phyloP scores from a whole-genome alignment of 2,113 vertebrate species.

The Rhinolophus sinicus region DNA sequence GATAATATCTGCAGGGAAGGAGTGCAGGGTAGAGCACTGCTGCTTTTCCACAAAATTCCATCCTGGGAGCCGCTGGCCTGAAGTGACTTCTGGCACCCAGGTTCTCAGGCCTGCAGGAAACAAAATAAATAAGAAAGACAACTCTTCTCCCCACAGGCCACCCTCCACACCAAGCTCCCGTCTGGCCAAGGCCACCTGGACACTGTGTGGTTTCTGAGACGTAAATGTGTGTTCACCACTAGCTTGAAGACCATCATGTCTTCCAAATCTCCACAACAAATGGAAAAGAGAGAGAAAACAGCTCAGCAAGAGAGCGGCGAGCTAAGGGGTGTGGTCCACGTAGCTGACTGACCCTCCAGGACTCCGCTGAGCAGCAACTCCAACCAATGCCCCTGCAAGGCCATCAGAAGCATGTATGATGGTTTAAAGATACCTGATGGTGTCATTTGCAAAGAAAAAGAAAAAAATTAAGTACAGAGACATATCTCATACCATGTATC shows the following conservation, averaged over 20 bases:
- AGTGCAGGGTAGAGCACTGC: too few relatives aligned
- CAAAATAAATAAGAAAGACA: background rate
- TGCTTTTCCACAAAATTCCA: background rate
- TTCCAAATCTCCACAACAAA: background rate
- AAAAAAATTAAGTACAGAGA: background rate
- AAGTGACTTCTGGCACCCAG: too few relatives aligned
- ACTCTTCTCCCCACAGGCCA: background rate
- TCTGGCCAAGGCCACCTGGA: fast-evolving
- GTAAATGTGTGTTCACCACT: fast-evolving
- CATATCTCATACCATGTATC: too few relatives aligned
- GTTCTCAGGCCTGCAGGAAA: background rate
- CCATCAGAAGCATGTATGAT: background rate
- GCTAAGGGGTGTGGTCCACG: fast-evolving
- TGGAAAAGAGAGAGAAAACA: background rate
- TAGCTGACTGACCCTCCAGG: fast-evolving
- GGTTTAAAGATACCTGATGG: background rate
- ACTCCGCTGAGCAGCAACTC: background rate
- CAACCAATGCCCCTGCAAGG: background rate
- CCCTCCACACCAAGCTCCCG: fast-evolving
- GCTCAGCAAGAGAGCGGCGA: fast-evolving
- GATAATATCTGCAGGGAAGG: fast-evolving
- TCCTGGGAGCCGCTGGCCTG: fast-evolving
- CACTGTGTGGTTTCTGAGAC: background rate
- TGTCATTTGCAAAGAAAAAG: background rate
- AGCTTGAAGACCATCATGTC: fast-evolving